Percentiles rank a stretch among this genome's conserved stretches.
Conservation (phyloP, 2,113 vertebrate genomes). For the Oreochromis niloticus region DNA sequence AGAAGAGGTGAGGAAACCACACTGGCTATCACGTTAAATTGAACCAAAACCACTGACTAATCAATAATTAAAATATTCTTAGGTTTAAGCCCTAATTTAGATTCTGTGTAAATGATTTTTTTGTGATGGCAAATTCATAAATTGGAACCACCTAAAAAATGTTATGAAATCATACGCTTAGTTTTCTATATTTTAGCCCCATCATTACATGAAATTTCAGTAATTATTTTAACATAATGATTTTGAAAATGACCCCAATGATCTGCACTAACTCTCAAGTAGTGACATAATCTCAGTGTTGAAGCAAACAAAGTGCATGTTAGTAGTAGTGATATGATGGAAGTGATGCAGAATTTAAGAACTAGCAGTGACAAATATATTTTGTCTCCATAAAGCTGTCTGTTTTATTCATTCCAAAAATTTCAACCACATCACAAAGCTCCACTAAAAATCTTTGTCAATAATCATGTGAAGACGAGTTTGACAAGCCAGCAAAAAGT, state of each 20-base stretch:
- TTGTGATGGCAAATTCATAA: neutral
- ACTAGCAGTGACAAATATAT: neutral
- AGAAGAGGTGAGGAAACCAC: neutral
- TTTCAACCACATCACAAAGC: neutral
- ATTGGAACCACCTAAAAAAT: neutral
- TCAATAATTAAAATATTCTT: neutral
- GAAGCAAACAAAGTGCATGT: neutral
- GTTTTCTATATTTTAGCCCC: neutral
- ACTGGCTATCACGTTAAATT: neutral
- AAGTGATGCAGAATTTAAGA: neutral
- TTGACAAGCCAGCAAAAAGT: neutral
- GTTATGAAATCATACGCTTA: neutral
- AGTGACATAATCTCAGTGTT: neutral
- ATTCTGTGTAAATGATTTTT: neutral
- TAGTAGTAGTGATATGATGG: neutral
- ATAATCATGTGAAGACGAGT: neutral
- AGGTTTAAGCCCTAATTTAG: neutral
- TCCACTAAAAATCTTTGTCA: neutral
- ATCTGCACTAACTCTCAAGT: neutral
- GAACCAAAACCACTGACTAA: neutral
- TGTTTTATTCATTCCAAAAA: neutral
- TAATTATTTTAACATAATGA: neutral
- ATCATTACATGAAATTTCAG: neutral
- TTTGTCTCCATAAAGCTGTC: neutral
- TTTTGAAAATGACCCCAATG: neutral